Evolutionary conservation across 2,797 vertebrate genomes (phyloP), one percentile per base, ranked within the genome.

Genomic region (Silurus lanzhouensis): DNA sequence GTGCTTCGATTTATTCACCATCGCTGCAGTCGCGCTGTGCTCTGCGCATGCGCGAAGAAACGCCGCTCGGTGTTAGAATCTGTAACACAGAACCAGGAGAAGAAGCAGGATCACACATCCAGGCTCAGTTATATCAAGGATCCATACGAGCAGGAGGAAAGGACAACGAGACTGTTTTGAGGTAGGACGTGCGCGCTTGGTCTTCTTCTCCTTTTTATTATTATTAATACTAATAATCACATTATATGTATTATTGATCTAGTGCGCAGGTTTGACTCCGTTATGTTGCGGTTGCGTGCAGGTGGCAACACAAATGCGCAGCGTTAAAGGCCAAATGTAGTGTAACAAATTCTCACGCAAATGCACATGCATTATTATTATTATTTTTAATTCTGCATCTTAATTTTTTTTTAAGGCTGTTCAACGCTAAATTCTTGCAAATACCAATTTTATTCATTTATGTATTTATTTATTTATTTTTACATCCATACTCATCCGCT

Each of bases 401-500:
- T 22, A 5, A n/a, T n/a, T 55, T 13, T 14, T 48, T 20, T 55
- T 31, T 27, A 66, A 46, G 38, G 14, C 14, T 57, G 48, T 48
- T 25, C 17, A 64, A 63, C 22, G 38, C 38, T 38, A 38, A 3
- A 38, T 38, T 3, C 4, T 38, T 38, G 38, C 48, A 52, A 52
- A 52, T 52, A 25, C 6, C 27, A 17, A 20, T 46, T 15, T n/a
- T 52, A 52, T 52, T 52, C 8, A 5, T 87, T 71, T 67, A 63
- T 68, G 68, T 83, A 84, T 88, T 88, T 91, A 90, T 84, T 64
- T 77, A 2, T 57, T 1, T 76, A 15, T 63, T 15, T 46, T 22
- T 63, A 44, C 63, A 55, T 81, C 46, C 19, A 52, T 55, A 10
- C 63, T 81, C 48, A 31, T 27, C 44, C 15, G 17, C 64, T 81